Conservation (phyloP, 2,797 vertebrate species). For the Ctenochaetus hawaiiensis region DNA sequence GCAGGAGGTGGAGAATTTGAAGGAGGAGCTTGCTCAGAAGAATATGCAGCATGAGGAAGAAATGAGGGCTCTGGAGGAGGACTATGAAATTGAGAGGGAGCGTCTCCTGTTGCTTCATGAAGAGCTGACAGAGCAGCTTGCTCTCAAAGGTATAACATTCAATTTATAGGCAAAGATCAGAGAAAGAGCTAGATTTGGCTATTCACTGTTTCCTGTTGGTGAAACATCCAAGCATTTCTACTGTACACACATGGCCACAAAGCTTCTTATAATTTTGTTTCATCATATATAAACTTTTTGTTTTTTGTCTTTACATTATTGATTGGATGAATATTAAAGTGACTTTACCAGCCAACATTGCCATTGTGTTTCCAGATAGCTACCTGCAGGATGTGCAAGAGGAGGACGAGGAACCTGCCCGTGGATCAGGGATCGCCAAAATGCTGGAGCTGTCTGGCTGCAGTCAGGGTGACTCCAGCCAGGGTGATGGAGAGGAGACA, state of each 20-base stretch:
- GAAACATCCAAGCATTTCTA: background rate
- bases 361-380: conserved; percentile 72
- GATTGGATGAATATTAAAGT: background rate
- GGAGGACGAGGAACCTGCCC: conserved; percentile 82
- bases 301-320: background rate
- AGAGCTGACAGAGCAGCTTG: conserved; percentile 83
- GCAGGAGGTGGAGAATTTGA: conserved; percentile 87
- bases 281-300: background rate
- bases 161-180: background rate
- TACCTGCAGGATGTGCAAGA: conserved; percentile 83
- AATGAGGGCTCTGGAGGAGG: conserved; percentile 86
- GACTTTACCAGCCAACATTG: background rate
- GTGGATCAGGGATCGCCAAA: conserved; percentile 70
- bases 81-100: conserved; percentile 87
- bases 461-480: conserved; percentile 60
- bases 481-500: conserved; percentile 73
- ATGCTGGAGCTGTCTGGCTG: conserved; percentile 73
- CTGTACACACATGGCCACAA: background rate
- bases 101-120: conserved; percentile 86
- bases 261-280: background rate
- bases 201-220: background rate
- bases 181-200: background rate
- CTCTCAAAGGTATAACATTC: conserved; percentile 80
- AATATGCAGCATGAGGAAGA: conserved; percentile 87
- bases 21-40: conserved; percentile 86